These are phyloP conservation scores for Peromyscus polionotus DNA, from an alignment of 2,113 vertebrate species.

Conservation along the genomic window DNA sequence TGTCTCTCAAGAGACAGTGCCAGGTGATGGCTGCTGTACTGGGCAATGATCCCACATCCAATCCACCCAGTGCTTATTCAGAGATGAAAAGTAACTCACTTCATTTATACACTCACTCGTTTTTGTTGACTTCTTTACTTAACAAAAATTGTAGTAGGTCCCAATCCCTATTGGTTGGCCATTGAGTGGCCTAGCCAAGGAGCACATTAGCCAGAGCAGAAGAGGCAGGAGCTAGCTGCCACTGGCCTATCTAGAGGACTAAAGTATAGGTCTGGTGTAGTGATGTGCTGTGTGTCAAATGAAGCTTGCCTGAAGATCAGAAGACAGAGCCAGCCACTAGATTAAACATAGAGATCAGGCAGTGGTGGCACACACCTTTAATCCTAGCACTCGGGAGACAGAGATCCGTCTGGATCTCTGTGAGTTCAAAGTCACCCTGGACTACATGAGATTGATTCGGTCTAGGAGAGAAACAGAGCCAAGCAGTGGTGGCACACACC, in stretches of 20 bases:
- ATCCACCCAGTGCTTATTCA: neutral
- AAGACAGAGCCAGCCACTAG: too few relatives aligned
- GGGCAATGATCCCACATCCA: neutral
- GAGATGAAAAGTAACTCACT: neutral
- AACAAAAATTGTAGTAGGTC: neutral
- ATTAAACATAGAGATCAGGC: too few relatives aligned
- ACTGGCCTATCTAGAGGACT: neutral
- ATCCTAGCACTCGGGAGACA: too few relatives aligned
- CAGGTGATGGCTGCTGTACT: neutral
- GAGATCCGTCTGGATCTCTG: too few relatives aligned
- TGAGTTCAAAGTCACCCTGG: too few relatives aligned
- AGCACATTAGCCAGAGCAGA: neutral
- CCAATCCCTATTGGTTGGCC: neutral
- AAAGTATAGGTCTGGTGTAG: neutral
- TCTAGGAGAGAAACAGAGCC: too few relatives aligned
- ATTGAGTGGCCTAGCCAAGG: neutral
- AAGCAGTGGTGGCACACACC: too few relatives aligned
- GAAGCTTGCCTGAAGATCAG: too few relatives aligned
- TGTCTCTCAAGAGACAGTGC: neutral
- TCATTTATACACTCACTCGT: constrained; percentile 16
- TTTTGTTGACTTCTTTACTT: neutral
- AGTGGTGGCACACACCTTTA: too few relatives aligned
- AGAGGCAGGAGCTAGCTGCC: neutral
- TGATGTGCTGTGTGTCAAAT: too few relatives aligned
- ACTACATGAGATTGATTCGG: too few relatives aligned